Conservation (phyloP, 2,797 vertebrate species). For the Lepilemur septentrionalis region DNA sequence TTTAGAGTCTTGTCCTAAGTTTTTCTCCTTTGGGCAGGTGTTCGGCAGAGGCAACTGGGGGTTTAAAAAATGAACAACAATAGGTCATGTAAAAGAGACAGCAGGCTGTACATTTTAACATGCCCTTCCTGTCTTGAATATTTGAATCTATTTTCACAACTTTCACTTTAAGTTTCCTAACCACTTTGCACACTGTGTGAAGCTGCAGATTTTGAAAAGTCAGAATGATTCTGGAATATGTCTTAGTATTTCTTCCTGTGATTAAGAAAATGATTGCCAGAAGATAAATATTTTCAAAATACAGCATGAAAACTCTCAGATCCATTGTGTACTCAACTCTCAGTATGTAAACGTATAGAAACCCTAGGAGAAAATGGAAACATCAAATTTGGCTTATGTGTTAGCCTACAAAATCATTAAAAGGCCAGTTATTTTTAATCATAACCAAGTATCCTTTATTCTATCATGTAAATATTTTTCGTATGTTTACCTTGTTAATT, state of each 20-base stretch:
- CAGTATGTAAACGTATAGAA: not conserved
- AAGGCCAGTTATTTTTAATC: not conserved
- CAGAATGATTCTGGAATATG: not conserved
- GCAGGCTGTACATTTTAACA: not conserved
- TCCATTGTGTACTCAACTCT: not conserved
- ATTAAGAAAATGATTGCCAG: not conserved
- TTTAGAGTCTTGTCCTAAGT: not conserved
- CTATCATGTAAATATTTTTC: not conserved
- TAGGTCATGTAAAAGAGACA: not conserved
- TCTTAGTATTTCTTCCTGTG: not conserved
- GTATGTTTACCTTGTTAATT: not conserved
- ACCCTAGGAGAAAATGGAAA: slow-evolving; percentile 8
- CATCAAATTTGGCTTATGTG: not conserved
- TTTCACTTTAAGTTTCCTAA: slow-evolving; percentile 25
- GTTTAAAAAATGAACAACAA: not conserved
- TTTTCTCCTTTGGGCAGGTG: not conserved
- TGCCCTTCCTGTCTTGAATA: not conserved
- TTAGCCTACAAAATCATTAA: not conserved
- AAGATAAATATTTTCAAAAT: slow-evolving; percentile 14
- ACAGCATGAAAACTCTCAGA: not conserved
- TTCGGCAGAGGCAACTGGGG: not conserved
- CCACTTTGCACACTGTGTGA: not conserved
- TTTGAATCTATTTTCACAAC: not conserved
- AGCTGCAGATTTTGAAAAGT: not conserved
- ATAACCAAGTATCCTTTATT: not conserved